phyloP scores from a whole-genome alignment of 2,888 invertebrate genomes.

The Drosophila neotestacea region DNA sequence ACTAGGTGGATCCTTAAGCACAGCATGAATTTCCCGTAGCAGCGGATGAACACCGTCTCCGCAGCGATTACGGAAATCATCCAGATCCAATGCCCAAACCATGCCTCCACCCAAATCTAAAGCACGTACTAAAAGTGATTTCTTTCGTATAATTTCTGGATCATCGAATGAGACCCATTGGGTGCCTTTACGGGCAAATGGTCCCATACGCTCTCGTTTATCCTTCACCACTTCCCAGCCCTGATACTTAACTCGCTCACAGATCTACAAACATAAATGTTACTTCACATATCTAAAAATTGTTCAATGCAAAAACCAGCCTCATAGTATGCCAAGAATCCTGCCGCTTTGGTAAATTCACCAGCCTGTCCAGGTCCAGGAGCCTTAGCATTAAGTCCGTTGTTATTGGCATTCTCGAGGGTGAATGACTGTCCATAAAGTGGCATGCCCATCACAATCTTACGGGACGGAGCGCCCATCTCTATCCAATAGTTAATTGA shows the following conservation, averaged over 20 bases:
- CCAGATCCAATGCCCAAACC: conserved; percentile 96
- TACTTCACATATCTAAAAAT: no score
- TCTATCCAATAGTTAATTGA: conserved; percentile 95
- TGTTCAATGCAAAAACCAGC: conserved; percentile 83
- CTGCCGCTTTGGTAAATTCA: conserved; percentile 93
- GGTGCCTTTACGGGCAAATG: conserved; percentile 93
- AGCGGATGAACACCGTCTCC: conserved; percentile 93
- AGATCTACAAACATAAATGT: conserved; percentile 87
- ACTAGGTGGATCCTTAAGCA: conserved; percentile 87
- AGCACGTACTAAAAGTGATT: conserved; percentile 91
- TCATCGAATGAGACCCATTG: conserved; percentile 98
- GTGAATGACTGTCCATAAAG: conserved; percentile 95
- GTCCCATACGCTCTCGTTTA: conserved; percentile 92
- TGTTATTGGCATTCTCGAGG: conserved; percentile 87
- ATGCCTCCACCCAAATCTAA: conserved; percentile 94
- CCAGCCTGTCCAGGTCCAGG: conserved; percentile 92
- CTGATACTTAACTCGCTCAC: conserved; percentile 91
- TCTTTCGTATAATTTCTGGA: conserved; percentile 90
- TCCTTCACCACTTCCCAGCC: conserved; percentile 94
- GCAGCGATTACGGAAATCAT: conserved; percentile 93
- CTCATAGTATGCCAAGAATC: conserved; percentile 95
- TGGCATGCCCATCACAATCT: conserved; percentile 95
- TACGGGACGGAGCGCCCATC: conserved; percentile 92
- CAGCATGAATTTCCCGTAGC: conserved; percentile 90
- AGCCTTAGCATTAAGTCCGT: conserved; percentile 91